phyloP scores from a whole-genome alignment of 2,888 invertebrate genomes.

The Ophioninae sp. region DNA sequence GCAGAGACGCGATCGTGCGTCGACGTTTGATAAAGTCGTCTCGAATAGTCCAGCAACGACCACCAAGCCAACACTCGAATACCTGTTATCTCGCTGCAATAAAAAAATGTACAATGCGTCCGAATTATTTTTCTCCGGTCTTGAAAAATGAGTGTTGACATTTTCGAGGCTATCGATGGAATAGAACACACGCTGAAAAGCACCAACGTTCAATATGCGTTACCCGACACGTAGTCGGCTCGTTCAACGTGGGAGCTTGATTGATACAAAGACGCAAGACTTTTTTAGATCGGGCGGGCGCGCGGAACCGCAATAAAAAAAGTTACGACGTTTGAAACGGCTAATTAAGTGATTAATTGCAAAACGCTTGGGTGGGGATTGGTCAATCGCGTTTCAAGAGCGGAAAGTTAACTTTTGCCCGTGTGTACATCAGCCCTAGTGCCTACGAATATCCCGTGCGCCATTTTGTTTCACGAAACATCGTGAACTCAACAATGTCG shows the following conservation, averaged over 20 bases:
- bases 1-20: not conserved
- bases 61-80: not conserved
- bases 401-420: not conserved
- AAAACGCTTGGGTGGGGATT: not conserved
- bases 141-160: not conserved
- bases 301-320: conserved; percentile 14
- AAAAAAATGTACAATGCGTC: not conserved
- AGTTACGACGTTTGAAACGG: conserved; percentile 3
- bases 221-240: not conserved
- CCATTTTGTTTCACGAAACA: no score
- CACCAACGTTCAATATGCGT: not conserved
- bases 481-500: no score
- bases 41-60: not conserved
- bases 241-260: conserved; percentile 48
- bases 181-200: not conserved
- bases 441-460: not conserved
- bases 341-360: conserved; percentile 1
- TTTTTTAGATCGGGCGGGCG: conserved; percentile 12
- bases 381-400: not conserved
- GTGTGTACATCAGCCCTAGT: not conserved
- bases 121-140: not conserved
- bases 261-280: conserved; percentile 40
- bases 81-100: not conserved
- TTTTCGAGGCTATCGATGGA: not conserved
- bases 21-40: not conserved